Base-by-base conservation (phyloP, 2,888 invertebrate genomes). In the Caenorhabditis sulstoni region DNA sequence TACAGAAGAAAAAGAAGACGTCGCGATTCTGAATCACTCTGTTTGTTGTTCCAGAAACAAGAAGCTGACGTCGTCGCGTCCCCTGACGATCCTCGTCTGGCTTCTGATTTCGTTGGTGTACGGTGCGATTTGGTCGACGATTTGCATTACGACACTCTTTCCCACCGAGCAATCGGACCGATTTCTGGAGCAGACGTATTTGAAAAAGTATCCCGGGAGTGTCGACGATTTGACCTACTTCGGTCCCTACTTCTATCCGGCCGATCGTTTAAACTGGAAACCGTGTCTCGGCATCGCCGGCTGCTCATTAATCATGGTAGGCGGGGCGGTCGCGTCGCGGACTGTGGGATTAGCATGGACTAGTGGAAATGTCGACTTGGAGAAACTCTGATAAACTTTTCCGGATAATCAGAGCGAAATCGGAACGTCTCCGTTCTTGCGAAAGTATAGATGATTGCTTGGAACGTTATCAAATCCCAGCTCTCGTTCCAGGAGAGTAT, bases 151-250 rank as follows among this genome's bases (percentile, higher is more conserved):
- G 53, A 53, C 53, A 45, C 55, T 65, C 29, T 65, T 65, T 18
- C 65, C 53, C 12, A 65, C 65, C 0, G 29, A 29, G 11, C 23
- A 53, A n/a, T 45, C 53, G 18, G 45, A 65, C 14, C 2, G 8
- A 8, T 65, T 65, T 18, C 18, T 65, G 11, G 18, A 53, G 37
- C 22, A 45, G 7, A 65, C 65, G 11, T 65, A 65, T 12, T 53
- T 65, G 1, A 20, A 29, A 29, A 65, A 53, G 44, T 65, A 29
- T 52, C 53, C 65, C 5, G 65, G 65, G 12, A 65, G 29, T 18
- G n/a, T 65, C 12, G 53, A 65, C 45, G 65, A 53, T 53, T 35
- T 65, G 45, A 65, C 65, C 14, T 65, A 65, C n/a, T 65, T 65
- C 11, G 65, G 65, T 3, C 65, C 65, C 18, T 65, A 41, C 35